Evolutionary conservation across 2,888 invertebrate genomes (phyloP).

Genomic region (Tipula confusa): DNA sequence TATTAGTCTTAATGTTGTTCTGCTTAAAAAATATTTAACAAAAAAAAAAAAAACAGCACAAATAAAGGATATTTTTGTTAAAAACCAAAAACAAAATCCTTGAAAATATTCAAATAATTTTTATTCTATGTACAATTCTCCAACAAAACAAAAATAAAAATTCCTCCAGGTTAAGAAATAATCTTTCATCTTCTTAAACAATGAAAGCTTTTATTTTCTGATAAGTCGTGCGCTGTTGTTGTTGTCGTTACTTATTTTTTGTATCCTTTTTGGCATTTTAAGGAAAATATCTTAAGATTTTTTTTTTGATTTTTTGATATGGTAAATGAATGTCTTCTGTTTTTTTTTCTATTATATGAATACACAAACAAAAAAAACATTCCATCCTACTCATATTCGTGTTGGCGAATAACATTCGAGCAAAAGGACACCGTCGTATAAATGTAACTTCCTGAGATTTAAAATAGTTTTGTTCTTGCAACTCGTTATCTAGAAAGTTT

Average conservation of each 20-base stretch:
- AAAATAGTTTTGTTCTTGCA: not conserved
- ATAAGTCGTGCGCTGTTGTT: too few relatives aligned
- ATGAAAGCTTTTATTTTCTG: not conserved
- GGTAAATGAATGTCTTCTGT: not conserved
- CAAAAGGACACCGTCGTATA: not conserved
- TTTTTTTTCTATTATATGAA: not conserved
- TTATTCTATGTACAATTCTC: not conserved
- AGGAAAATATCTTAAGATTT: not conserved
- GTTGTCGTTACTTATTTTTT: not conserved
- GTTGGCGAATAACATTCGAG: too few relatives aligned
- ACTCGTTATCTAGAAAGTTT: not conserved
- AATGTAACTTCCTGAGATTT: not conserved
- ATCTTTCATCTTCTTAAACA: not conserved
- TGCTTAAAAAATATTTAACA: not conserved
- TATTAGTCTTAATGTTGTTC: not conserved
- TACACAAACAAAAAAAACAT: not conserved
- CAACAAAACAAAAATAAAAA: not conserved
- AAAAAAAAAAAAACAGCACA: too few relatives aligned
- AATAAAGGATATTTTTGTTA: not conserved
- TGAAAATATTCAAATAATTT: not conserved
- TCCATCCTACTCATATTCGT: not conserved
- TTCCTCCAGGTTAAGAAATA: not conserved
- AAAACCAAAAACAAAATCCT: not conserved
- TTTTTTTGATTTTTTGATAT: not conserved
- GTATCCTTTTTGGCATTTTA: not conserved